These are phyloP conservation scores for Willowsia nigromaculata DNA, from an alignment of 2,888 invertebrate species.

Conservation along the genomic window DNA sequence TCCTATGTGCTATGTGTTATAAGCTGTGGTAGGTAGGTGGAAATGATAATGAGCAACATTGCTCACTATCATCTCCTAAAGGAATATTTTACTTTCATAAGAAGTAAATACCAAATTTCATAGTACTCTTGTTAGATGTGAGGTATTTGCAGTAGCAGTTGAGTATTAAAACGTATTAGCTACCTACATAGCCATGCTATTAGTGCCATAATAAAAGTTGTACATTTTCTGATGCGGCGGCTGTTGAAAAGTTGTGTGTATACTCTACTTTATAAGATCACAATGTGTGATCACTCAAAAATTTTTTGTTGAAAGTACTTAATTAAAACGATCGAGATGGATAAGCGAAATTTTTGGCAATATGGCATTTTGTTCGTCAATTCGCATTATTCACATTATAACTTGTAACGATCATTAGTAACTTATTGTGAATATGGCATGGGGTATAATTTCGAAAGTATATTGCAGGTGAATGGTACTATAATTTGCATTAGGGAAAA, in stretches of 20 bases:
- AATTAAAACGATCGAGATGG: slow-evolving; percentile 13
- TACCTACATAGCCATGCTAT: background rate
- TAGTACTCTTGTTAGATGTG: background rate
- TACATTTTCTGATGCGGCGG: background rate
- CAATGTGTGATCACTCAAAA: background rate
- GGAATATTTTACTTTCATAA: background rate
- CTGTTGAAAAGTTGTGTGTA: background rate
- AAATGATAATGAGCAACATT: slow-evolving; percentile 37
- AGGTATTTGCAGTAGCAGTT: background rate
- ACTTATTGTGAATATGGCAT: background rate
- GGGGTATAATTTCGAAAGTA: background rate
- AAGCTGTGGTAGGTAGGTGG: background rate
- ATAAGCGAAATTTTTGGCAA: background rate
- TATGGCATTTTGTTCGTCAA: no score
- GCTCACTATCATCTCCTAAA: background rate
- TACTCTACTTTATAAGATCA: background rate
- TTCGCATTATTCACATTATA: no score
- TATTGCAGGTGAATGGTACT: background rate
- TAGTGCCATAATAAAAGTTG: no score
- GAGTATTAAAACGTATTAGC: background rate
- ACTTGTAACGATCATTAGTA: background rate
- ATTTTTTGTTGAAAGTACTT: slow-evolving; percentile 10
- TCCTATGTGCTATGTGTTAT: background rate
- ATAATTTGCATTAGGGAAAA: no score
- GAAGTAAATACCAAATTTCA: no score